These are phyloP conservation scores for Coelopa frigida DNA, from an alignment of 1,140 invertebrate species.

Conservation along the genomic window DNA sequence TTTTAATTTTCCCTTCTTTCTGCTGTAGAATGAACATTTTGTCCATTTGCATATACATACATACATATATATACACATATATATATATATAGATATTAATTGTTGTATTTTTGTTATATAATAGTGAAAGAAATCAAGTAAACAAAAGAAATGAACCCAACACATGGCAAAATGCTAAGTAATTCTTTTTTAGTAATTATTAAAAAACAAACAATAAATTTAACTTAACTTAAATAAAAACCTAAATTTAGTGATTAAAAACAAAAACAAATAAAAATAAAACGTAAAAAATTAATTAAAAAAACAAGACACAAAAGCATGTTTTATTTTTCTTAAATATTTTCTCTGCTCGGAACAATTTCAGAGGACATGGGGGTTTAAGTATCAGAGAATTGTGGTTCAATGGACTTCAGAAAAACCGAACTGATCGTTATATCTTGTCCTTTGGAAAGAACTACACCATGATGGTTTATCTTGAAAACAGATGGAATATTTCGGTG, in stretches of 20 bases:
- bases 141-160: neutral
- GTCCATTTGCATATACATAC: constrained; percentile 7
- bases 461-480: too few species aligned
- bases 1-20: too few species aligned
- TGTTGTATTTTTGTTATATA: constrained; percentile 7
- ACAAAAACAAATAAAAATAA: neutral
- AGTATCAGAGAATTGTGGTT: too few species aligned
- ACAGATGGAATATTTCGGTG: too few species aligned
- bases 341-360: too few species aligned
- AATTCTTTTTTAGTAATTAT: neutral
- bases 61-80: constrained; percentile 1
- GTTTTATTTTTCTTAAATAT: too few species aligned
- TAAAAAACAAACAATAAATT: neutral
- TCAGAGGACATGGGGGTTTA: too few species aligned
- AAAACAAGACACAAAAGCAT: too few species aligned
- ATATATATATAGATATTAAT: constrained; percentile 4
- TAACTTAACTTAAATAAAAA: neutral
- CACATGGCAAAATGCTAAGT: neutral
- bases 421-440: too few species aligned
- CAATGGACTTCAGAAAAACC: too few species aligned
- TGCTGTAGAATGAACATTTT: too few species aligned
- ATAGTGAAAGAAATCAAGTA: neutral
- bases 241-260: constrained; percentile 4
- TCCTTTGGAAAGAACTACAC: too few species aligned
- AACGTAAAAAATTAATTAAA: neutral